Conservation (phyloP, 2,888 invertebrate genomes). For the Lagria hirta region DNA sequence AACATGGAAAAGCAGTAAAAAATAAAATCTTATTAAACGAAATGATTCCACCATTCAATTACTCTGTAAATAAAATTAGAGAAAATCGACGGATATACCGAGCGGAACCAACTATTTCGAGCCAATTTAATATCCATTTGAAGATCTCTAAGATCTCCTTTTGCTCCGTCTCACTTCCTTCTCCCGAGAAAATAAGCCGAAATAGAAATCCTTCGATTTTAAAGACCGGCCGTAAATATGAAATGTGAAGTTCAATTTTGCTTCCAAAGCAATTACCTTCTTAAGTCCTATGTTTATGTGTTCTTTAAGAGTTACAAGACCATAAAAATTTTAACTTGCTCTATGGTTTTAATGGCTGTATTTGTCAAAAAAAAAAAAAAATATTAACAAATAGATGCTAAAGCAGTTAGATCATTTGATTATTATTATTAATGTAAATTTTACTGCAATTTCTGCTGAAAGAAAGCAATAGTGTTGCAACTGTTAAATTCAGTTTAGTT, state of each 20-base stretch:
- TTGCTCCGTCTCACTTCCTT: slow-evolving; percentile 13
- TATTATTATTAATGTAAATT: too few species aligned
- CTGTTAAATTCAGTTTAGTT: too few species aligned
- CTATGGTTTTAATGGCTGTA: too few species aligned
- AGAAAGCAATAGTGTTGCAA: too few species aligned
- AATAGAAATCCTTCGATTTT: slow-evolving; percentile 14
- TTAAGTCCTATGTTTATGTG: too few species aligned
- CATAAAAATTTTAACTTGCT: too few species aligned
- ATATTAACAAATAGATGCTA: too few species aligned
- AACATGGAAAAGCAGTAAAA: slow-evolving; percentile 6
- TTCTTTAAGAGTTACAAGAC: too few species aligned
- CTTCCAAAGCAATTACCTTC: slow-evolving; percentile 33
- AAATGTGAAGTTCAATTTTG: slow-evolving; percentile 26
- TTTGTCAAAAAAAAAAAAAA: too few species aligned
- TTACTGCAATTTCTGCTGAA: too few species aligned
- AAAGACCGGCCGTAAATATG: slow-evolving; percentile 25
- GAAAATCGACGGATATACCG: slow-evolving; percentile 38
- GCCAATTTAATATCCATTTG: slow-evolving; percentile 47
- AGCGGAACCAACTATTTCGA: slow-evolving; percentile 40
- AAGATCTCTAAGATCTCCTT: slow-evolving; percentile 29
- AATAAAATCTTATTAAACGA: slow-evolving; percentile 30
- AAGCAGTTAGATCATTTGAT: too few species aligned
- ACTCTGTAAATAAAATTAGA: slow-evolving; percentile 35
- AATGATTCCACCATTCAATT: slow-evolving; percentile 29
- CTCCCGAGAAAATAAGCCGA: slow-evolving; percentile 12